A percentile compares a stretch with the other conserved stretches of the same genome.
Evolutionary conservation across 2,888 invertebrate species (phyloP).

Genomic region (Parnassius apollo): DNA sequence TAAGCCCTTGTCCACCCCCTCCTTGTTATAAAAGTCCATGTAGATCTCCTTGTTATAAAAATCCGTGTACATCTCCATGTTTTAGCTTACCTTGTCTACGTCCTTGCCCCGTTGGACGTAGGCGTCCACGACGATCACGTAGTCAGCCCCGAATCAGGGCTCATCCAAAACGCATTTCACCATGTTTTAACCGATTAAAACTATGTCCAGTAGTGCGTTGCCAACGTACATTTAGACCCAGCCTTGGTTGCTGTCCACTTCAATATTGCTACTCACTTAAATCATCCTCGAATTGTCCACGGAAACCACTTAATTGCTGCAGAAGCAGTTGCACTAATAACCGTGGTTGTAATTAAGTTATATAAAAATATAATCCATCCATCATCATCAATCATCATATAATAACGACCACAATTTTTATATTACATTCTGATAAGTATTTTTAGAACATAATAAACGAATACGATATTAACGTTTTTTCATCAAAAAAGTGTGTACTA

Average conservation of each 20-base stretch:
- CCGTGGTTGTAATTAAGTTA: neutral
- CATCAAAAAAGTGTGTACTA: no score
- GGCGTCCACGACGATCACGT: constrained; percentile 44
- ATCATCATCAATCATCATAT: no score
- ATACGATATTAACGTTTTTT: no score
- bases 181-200: constrained; percentile 59
- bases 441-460: neutral
- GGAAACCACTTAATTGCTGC: constrained; percentile 12
- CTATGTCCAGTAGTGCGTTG: constrained; percentile 52
- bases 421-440: no score
- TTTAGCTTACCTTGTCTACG: constrained; percentile 57
- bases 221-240: constrained; percentile 27
- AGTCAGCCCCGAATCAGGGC: constrained; percentile 57
- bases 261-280: constrained; percentile 17
- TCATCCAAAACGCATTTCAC: constrained; percentile 55
- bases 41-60: constrained; percentile 30
- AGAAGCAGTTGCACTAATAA: constrained; percentile 10
- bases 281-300: constrained; percentile 2
- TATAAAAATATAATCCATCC: neutral
- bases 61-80: constrained; percentile 45
- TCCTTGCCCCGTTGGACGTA: constrained; percentile 58
- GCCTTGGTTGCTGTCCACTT: constrained; percentile 19
- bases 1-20: constrained; percentile 17
- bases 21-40: constrained; percentile 31
- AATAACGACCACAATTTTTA: no score